A percentile compares a stretch with the other conserved stretches of the same genome.
Conservation (phyloP, 2,888 invertebrate species). For the Agrotis clavis region DNA sequence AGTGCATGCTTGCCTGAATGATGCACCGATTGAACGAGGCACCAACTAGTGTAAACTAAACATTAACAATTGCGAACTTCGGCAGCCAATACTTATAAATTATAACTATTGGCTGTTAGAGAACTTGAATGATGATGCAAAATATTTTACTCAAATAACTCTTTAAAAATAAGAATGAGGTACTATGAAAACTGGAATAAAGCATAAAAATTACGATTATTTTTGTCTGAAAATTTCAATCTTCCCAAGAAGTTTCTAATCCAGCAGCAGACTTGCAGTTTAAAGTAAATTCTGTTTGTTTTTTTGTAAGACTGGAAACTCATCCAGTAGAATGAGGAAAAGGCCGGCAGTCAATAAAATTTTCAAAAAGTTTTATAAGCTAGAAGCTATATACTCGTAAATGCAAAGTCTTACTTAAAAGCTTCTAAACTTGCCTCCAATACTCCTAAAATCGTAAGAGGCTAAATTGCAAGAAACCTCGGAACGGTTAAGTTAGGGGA, state of each 20-base stretch:
- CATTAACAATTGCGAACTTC: background rate
- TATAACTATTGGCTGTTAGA: background rate
- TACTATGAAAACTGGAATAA: background rate
- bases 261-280: no score
- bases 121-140: background rate
- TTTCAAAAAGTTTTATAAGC: no score
- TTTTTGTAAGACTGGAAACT: no score
- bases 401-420: background rate
- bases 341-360: no score
- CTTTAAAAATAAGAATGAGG: no score
- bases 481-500: slow-evolving; percentile 27
- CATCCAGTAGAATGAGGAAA: no score
- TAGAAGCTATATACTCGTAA: background rate
- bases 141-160: background rate
- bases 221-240: no score
- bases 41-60: background rate
- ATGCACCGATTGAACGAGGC: slow-evolving; percentile 20
- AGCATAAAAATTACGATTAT: no score
- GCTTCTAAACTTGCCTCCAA: slow-evolving; percentile 3
- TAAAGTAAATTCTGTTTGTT: no score
- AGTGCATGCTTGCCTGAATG: background rate
- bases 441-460: slow-evolving; percentile 22
- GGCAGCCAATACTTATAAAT: no score
- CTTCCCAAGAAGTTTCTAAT: no score
- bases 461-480: slow-evolving; percentile 33